Evolutionary conservation across 1,140 invertebrate genomes (phyloP).

Genomic region (Octopus bimaculoides): DNA sequence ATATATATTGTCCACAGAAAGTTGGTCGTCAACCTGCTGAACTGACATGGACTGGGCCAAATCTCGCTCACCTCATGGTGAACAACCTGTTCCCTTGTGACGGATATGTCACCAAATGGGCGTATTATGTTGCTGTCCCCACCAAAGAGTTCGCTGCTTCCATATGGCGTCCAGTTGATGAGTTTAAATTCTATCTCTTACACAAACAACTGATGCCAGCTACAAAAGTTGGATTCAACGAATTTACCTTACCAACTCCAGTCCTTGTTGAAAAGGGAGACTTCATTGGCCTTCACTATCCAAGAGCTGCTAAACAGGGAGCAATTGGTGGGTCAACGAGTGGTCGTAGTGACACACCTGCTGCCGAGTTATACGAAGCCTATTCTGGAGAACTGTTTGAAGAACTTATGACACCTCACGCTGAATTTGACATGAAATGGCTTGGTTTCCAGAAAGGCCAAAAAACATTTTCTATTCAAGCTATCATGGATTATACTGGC

Average conservation of each 20-base stretch:
- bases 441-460: slow-evolving; percentile 23
- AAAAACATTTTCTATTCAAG: slow-evolving; percentile 44
- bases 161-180: slow-evolving; percentile 40
- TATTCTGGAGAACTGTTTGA: slow-evolving; percentile 37
- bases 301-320: slow-evolving; percentile 29
- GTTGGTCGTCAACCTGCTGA: slow-evolving; percentile 37
- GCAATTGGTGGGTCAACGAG: slow-evolving; percentile 40
- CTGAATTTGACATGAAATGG: slow-evolving; percentile 29
- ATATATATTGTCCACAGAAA: slow-evolving; percentile 35
- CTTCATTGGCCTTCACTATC: slow-evolving; percentile 49
- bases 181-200: slow-evolving; percentile 35
- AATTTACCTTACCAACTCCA: slow-evolving; percentile 26
- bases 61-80: slow-evolving; percentile 43
- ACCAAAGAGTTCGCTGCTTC: slow-evolving; percentile 32
- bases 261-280: slow-evolving; percentile 43
- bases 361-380: slow-evolving; percentile 41
- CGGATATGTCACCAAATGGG: slow-evolving; percentile 40
- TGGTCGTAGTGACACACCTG: slow-evolving; percentile 30
- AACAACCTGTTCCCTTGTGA: slow-evolving; percentile 48
- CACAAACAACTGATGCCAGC: slow-evolving; percentile 35
- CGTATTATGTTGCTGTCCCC: slow-evolving; percentile 41
- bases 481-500: slow-evolving; percentile 40
- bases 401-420: slow-evolving; percentile 29
- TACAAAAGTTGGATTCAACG: slow-evolving; percentile 34
- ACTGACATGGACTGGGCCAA: slow-evolving; percentile 39